Base-by-base conservation (phyloP, 2,113 vertebrate species). In the Cottus gobio region DNA sequence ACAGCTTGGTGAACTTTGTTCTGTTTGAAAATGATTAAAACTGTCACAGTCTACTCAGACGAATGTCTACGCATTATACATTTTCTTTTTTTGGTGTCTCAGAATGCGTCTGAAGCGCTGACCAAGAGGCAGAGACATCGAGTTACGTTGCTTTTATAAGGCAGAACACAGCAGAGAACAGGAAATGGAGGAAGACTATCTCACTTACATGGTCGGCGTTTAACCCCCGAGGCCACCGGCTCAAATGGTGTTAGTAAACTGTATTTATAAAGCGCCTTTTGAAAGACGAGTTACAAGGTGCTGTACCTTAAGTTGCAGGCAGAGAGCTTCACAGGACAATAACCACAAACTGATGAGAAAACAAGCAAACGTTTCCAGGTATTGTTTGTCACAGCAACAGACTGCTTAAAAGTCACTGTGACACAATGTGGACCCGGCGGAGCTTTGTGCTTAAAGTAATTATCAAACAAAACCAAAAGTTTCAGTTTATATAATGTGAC, bases 1-100 rank as follows among this genome's bases (percentile, higher is more conserved):
- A 77, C 7, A 1, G 11, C 11, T 13, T 3, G 4, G 9, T n/a
- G 79, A 80, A 75, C 83, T 83, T 87, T 78, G 78, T 22, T 69
- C 87, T 54, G 56, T 87, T 79, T 83, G 48, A 73, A 61, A 26
- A 68, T 4, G 34, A 65, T 30, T 75, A 60, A 61, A 50, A 66
- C 37, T 1, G 44, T 67, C 30, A 16, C 9, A 66, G 44, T 52
- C 11, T 30, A 24, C 54, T 56, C 4, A 69, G 13, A 9, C 28
- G 20, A 13, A 44, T 37, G 39, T 60, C 5, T 16, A 26, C 22
- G 4, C 9, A 13, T 16, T 42, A 31, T 10, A 18, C 5, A 48
- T 39, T 18, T 37, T 12, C 56, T 11, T 2, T 10, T 31, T 28
- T 2, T 26, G 52, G 24, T 44, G 11, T 62, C 13, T 68, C 52